Conservation (phyloP, 2,797 vertebrate species). For the Anomalospiza imberbis region DNA sequence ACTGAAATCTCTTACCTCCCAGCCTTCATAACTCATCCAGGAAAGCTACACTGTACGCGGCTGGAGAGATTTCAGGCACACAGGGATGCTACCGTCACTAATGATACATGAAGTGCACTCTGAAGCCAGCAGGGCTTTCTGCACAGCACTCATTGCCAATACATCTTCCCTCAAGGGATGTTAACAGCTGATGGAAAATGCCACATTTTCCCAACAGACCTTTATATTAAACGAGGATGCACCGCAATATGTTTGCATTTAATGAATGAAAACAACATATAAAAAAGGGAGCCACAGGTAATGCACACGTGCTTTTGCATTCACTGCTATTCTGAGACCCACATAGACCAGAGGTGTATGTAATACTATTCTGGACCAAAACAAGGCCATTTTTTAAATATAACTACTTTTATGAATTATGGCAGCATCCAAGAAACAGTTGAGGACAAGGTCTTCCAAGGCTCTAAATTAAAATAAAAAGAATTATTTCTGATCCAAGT, state of each 20-base stretch:
- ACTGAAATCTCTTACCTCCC: not conserved
- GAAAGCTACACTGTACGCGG: not conserved
- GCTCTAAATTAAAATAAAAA: not conserved
- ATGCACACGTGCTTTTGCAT: not conserved
- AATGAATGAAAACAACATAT: conserved; percentile 44
- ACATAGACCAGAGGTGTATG: not conserved
- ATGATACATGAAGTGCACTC: not conserved
- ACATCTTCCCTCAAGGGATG: not conserved
- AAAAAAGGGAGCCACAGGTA: not conserved
- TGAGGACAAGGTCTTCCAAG: not conserved
- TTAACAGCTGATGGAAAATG: conserved; percentile 15
- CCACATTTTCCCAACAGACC: conserved; percentile 19
- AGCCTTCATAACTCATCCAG: not conserved
- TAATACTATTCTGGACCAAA: not conserved
- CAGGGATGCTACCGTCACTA: not conserved
- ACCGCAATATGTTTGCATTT: not conserved
- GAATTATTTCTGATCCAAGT: not conserved
- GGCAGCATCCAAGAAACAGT: not conserved
- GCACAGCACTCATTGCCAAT: not conserved
- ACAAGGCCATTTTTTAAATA: not conserved
- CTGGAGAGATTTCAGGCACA: not conserved
- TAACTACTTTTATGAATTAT: not conserved
- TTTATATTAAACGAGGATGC: conserved; percentile 12
- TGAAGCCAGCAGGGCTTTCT: not conserved
- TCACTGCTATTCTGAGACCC: not conserved